Conservation (phyloP, 1,140 invertebrate genomes). For the Drosophila setifemur region DNA sequence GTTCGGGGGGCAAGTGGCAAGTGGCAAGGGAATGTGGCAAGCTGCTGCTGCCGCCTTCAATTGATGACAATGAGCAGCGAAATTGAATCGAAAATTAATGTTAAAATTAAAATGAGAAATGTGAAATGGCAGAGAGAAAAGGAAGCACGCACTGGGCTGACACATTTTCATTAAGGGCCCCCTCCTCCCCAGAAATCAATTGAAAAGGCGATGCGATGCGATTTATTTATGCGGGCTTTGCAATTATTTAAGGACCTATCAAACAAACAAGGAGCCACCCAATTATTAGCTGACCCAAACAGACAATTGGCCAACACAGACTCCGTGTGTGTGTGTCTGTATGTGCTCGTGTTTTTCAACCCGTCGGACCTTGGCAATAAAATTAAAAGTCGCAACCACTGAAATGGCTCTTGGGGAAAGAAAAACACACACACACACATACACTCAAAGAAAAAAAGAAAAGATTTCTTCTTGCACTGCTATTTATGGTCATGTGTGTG, state of each 20-base stretch:
- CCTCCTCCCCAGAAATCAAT: constrained; percentile 22
- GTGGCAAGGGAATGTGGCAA: neutral
- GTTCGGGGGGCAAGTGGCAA: neutral
- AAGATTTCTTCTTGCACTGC: constrained; percentile 20
- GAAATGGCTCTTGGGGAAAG: constrained; percentile 1
- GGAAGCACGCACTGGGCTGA: constrained; percentile 8
- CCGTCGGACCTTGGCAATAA: constrained; percentile 42
- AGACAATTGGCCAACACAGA: constrained; percentile 38
- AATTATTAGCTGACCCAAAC: constrained; percentile 42
- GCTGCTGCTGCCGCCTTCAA: constrained; percentile 29
- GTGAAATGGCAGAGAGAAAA: neutral
- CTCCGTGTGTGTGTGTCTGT: neutral
- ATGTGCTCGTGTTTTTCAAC: neutral
- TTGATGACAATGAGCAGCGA: constrained; percentile 50
- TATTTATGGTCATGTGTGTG: constrained; percentile 30
- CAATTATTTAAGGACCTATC: constrained; percentile 32
- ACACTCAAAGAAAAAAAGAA: neutral
- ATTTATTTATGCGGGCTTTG: neutral
- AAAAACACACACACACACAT: too few species aligned
- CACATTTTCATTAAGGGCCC: constrained; percentile 35
- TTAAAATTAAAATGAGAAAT: constrained; percentile 52
- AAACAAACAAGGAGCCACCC: neutral
- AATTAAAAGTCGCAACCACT: constrained; percentile 52
- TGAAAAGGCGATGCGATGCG: neutral
- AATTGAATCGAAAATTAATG: constrained; percentile 56